Evolutionary conservation across 2,888 invertebrate genomes (phyloP).

Genomic region (Dascillus cervinus): DNA sequence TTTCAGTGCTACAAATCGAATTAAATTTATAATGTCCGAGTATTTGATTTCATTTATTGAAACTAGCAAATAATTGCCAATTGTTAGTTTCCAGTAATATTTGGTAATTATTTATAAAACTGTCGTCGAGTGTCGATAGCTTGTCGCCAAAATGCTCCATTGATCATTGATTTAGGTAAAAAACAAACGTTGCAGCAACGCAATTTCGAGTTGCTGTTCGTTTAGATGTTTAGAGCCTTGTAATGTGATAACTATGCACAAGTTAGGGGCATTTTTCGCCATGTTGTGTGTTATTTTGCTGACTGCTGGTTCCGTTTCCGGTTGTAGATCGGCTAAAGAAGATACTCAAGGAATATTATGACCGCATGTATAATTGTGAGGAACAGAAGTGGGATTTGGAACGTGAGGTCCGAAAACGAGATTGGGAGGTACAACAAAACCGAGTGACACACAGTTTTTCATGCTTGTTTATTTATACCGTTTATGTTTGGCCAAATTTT

Average conservation of each 20-base stretch:
- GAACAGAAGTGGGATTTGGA: conserved; percentile 99
- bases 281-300: conserved; percentile 25
- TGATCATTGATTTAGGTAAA: no score
- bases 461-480: no score
- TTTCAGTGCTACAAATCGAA: no score
- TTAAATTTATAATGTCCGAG: no score
- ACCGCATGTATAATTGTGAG: conserved; percentile 95
- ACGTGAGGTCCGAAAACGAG: conserved; percentile 98
- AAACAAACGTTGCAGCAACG: no score
- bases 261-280: conserved; percentile 7
- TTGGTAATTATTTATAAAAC: no score
- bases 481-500: no score
- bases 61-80: no score
- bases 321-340: conserved; percentile 81
- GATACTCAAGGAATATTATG: conserved; percentile 93
- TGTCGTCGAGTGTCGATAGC: no score
- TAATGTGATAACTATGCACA: conserved; percentile 9
- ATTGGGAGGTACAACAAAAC: conserved; percentile 89
- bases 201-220: not conserved
- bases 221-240: not conserved
- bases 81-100: no score
- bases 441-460: conserved; percentile 17
- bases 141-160: no score
- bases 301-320: conserved; percentile 42
- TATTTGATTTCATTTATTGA: no score